Evolutionary conservation across 2,113 vertebrate species (phyloP), one percentile per base, ranked within the genome.

Genomic region (Falco punctatus): DNA sequence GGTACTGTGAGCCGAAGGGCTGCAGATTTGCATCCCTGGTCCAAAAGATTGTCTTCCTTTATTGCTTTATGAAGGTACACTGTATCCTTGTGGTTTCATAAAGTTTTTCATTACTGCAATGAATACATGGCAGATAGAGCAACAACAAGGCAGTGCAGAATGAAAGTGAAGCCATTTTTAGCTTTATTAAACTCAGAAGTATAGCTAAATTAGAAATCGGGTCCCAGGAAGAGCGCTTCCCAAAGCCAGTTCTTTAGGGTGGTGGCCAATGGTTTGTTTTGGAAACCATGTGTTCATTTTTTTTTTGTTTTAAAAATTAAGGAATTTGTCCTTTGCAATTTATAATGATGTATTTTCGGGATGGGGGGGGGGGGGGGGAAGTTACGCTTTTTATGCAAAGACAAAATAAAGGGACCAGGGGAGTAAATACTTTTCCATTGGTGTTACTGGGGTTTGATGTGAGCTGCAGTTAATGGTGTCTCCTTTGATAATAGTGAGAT

Each of bases 301-400:
- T n/a, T 35, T 71, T 33, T 72, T 78, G 82, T 91, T 92, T 90
- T 74, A 65, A 90, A 95, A 90, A 46, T 51, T 46, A 55, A 84
- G 70, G 52, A 70, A 30, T 88, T 86, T 86, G 17, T 79, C 78
- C 38, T 70, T 88, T 88, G 58, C 58, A 64, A 30, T 80, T 85
- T 86, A 44, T 80, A 70, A 66, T 32, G 26, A 49, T 85, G 59
- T n/a, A 42, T 87, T 93, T 95, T 86, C 10, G 3, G 33, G 27
- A 38, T 38, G 22, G 9, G 3, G 2, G 6, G 22, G 7, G 35
- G 22, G 9, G 3, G 44, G 23, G 22, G 17, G 20, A 23, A 65
- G 16, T 61, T 81, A 24, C 1, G 2, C 18, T 72, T 92, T 89
- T 88, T 57, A 54, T 73, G 67, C 57, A 75, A 86, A 49, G 35